Evolutionary conservation across 2,797 vertebrate species (phyloP).

Genomic region (Chromobotia macracanthus): DNA sequence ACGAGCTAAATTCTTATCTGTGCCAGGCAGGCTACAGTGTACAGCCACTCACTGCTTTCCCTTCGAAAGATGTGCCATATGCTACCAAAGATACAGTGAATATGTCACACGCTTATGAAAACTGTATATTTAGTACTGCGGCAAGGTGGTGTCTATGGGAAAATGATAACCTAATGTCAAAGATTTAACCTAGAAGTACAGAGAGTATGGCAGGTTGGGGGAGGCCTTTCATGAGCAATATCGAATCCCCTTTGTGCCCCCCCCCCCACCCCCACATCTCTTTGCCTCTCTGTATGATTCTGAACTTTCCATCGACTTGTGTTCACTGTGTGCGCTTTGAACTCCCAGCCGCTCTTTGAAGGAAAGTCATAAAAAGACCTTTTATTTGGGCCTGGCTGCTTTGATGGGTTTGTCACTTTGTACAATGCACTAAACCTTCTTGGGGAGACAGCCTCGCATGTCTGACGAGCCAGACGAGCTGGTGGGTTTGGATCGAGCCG

Average conservation of each 20-base stretch:
- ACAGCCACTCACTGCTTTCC: slow-evolving; percentile 17
- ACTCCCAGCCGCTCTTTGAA: slow-evolving; percentile 89
- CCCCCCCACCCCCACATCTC: slow-evolving; percentile 62
- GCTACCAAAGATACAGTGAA: slow-evolving; percentile 28
- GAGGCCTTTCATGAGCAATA: slow-evolving; percentile 73
- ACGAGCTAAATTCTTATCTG: slow-evolving; percentile 40
- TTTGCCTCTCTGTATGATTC: slow-evolving; percentile 71
- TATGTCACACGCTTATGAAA: slow-evolving; percentile 40
- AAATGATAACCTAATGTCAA: slow-evolving; percentile 69
- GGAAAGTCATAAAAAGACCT: slow-evolving; percentile 86
- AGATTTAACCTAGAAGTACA: slow-evolving; percentile 65
- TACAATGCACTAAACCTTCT: slow-evolving; percentile 74
- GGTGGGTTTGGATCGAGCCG: slow-evolving; percentile 37
- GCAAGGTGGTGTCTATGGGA: slow-evolving; percentile 44
- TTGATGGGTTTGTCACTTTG: slow-evolving; percentile 86
- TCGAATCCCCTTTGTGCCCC: slow-evolving; percentile 71
- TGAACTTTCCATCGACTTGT: slow-evolving; percentile 73
- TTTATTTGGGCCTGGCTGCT: slow-evolving; percentile 78
- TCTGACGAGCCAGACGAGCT: slow-evolving; percentile 53
- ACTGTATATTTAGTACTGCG: slow-evolving; percentile 39
- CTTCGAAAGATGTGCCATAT: slow-evolving; percentile 42
- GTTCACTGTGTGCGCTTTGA: slow-evolving; percentile 83
- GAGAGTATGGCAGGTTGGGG: slow-evolving; percentile 66
- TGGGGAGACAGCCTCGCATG: slow-evolving; percentile 63
- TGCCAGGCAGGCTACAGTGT: slow-evolving; percentile 26